These are phyloP conservation scores for Neodontobutis hainanensis DNA, from an alignment of 2,113 vertebrate genomes.

Conservation along the genomic window DNA sequence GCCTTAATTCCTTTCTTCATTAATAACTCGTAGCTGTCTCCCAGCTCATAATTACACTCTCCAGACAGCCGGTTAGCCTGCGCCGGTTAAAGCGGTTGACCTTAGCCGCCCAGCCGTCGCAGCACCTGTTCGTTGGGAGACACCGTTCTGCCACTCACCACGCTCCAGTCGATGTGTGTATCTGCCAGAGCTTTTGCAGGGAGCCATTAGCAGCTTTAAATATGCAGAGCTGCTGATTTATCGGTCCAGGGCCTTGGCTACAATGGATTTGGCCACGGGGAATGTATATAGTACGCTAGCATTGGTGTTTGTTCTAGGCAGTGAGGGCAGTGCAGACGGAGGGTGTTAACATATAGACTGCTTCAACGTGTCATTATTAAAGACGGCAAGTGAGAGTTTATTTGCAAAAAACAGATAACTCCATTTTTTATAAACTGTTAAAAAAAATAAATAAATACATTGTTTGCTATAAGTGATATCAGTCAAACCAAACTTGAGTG, in stretches of 20 bases:
- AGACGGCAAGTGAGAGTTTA: slow-evolving; percentile 6
- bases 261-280: slow-evolving; percentile 64
- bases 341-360: slow-evolving; percentile 36
- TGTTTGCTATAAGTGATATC: too few species aligned
- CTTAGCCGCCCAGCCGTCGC: slow-evolving; percentile 18
- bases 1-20: slow-evolving; percentile 2
- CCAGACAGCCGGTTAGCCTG: slow-evolving; percentile 7
- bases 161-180: slow-evolving; percentile 25
- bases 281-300: slow-evolving; percentile 41
- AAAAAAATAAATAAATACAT: too few species aligned
- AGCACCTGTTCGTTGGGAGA: slow-evolving; percentile 42
- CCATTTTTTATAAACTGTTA: too few species aligned
- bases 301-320: slow-evolving; percentile 30
- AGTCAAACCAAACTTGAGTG: too few species aligned
- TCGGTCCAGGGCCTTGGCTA: slow-evolving; percentile 45
- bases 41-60: slow-evolving; percentile 20
- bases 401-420: too few species aligned
- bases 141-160: slow-evolving; percentile 16
- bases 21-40: slow-evolving; percentile 18
- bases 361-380: slow-evolving; percentile 61
- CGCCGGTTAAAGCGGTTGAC: slow-evolving; percentile 2
- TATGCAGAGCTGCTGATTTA: slow-evolving; percentile 71
- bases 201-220: slow-evolving; percentile 66
- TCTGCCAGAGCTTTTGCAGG: slow-evolving; percentile 36
- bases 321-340: slow-evolving; percentile 5